Evolutionary conservation across 2,888 invertebrate genomes (phyloP).

Genomic region (Theodoxus fluviatilis): DNA sequence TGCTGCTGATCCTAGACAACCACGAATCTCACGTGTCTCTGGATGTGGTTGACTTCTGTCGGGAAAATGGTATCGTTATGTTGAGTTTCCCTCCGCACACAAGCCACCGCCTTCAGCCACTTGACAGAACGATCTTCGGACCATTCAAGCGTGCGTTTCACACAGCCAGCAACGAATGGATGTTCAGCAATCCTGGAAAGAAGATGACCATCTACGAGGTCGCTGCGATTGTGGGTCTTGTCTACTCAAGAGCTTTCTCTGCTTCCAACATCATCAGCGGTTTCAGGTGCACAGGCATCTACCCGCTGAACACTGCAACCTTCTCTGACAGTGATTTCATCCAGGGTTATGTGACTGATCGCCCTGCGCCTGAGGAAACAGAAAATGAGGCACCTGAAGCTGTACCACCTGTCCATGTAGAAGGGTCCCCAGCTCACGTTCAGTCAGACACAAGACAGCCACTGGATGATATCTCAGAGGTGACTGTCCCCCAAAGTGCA

Average conservation of each 20-base stretch:
- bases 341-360: too few species aligned
- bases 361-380: too few species aligned
- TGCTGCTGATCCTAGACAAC: slow-evolving; percentile 29
- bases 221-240: slow-evolving; percentile 28
- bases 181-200: slow-evolving; percentile 49
- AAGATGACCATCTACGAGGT: slow-evolving; percentile 42
- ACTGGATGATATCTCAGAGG: too few species aligned
- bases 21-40: slow-evolving; percentile 28
- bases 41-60: slow-evolving; percentile 27
- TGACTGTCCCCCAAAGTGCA: too few species aligned
- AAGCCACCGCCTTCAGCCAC: slow-evolving; percentile 35
- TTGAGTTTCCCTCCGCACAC: slow-evolving; percentile 35
- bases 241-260: slow-evolving; percentile 26
- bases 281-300: slow-evolving; percentile 32
- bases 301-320: too few species aligned
- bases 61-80: slow-evolving; percentile 31
- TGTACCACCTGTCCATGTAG: too few species aligned
- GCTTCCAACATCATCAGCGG: slow-evolving; percentile 28
- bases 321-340: too few species aligned
- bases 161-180: slow-evolving; percentile 38
- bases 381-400: too few species aligned
- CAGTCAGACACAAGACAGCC: too few species aligned
- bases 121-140: slow-evolving; percentile 44
- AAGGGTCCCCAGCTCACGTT: too few species aligned
- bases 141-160: slow-evolving; percentile 55